These are phyloP conservation scores for Pantherophis alleghaniensis DNA, from an alignment of 2,797 vertebrate genomes.

Conservation along the genomic window DNA sequence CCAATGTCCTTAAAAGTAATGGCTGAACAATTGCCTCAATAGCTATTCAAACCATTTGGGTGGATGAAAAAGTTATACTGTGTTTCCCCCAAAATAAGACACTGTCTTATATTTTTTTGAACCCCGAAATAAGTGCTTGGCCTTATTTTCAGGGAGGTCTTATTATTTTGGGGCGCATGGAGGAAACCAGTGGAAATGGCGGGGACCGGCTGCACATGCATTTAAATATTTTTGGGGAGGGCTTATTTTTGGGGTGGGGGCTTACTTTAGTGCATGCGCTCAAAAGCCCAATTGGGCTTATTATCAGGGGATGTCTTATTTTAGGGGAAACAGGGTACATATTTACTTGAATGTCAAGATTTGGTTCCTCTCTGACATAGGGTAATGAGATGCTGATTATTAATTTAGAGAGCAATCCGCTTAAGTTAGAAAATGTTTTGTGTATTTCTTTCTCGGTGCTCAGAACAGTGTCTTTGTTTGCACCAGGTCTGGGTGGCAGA, in stretches of 20 bases:
- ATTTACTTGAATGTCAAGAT: neutral
- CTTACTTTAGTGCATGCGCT: too few species aligned
- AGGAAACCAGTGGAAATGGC: too few species aligned
- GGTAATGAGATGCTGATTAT: neutral
- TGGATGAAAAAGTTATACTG: neutral
- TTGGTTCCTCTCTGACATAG: neutral
- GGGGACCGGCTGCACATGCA: too few species aligned
- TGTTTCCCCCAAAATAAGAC: too few species aligned
- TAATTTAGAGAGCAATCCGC: neutral
- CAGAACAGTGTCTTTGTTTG: constrained; percentile 8
- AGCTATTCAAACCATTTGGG: neutral
- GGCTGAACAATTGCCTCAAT: neutral
- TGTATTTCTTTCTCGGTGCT: neutral
- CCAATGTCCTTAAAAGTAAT: neutral
- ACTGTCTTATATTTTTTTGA: too few species aligned
- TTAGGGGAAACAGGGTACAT: neutral
- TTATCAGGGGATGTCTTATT: too few species aligned
- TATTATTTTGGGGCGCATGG: too few species aligned
- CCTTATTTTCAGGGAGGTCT: too few species aligned
- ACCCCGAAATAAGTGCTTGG: too few species aligned
- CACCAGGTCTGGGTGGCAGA: constrained; percentile 94
- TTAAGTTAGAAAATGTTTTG: neutral
- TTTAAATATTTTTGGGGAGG: too few species aligned
- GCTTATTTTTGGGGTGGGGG: too few species aligned
- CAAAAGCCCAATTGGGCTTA: too few species aligned